These are phyloP conservation scores for Coenonympha glycerion DNA, from an alignment of 2,888 invertebrate species.

Conservation along the genomic window DNA sequence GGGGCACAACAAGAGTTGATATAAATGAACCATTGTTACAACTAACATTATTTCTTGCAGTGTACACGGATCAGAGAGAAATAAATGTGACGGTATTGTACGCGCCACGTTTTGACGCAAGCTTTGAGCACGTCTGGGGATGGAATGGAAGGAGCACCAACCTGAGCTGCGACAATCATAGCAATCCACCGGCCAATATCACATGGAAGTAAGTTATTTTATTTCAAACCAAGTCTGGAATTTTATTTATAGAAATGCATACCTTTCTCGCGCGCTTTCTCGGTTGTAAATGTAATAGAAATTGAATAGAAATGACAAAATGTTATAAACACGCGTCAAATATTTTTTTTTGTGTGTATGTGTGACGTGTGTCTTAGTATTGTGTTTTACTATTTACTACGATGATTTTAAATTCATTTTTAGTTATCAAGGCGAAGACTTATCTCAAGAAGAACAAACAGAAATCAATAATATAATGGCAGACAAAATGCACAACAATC, in stretches of 20 bases:
- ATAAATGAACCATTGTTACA: too few species aligned
- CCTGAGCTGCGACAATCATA: conserved; percentile 50
- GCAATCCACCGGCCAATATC: conserved; percentile 49
- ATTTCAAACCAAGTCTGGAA: not conserved
- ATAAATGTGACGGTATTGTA: conserved; percentile 50
- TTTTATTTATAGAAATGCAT: too few species aligned
- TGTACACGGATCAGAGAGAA: conserved; percentile 32
- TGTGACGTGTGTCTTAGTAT: too few species aligned
- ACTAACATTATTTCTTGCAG: conserved; percentile 31
- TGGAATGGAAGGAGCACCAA: conserved; percentile 51
- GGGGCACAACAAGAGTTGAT: too few species aligned
- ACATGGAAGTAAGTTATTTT: conserved; percentile 50
- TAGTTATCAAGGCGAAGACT: conserved; percentile 39
- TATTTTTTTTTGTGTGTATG: too few species aligned
- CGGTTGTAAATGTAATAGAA: too few species aligned
- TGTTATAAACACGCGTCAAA: too few species aligned
- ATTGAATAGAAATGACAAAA: too few species aligned
- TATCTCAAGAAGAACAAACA: conserved; percentile 34
- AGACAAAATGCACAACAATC: conserved; percentile 28
- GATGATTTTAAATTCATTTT: conserved; percentile 2
- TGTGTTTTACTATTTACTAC: not conserved
- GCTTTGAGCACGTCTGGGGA: conserved; percentile 45
- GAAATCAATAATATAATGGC: conserved; percentile 38
- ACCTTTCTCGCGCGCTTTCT: too few species aligned
- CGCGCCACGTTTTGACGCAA: conserved; percentile 45